Conservation (phyloP, 2,888 invertebrate genomes). For the Sericinus montela region DNA sequence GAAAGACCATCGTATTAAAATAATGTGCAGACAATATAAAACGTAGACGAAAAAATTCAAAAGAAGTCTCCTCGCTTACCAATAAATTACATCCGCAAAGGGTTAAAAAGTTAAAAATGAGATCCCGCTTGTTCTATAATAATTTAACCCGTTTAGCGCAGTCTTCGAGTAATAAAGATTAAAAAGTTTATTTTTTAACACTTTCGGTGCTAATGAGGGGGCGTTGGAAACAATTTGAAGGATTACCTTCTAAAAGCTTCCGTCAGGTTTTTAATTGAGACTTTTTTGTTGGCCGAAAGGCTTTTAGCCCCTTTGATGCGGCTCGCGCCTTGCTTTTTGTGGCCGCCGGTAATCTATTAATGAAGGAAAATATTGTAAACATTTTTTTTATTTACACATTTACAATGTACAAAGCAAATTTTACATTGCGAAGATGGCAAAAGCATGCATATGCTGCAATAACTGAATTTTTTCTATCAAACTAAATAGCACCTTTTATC, state of each 20-base stretch:
- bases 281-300: constrained; percentile 74
- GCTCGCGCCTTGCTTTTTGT: constrained; percentile 58
- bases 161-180: constrained; percentile 77
- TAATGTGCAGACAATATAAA: constrained; percentile 50
- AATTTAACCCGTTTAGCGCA: constrained; percentile 77
- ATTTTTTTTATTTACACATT: constrained; percentile 9
- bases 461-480: too few relatives aligned
- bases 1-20: constrained; percentile 57
- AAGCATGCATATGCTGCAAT: too few relatives aligned
- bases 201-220: constrained; percentile 79
- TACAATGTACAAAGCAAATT: constrained; percentile 1
- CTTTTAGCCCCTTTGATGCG: constrained; percentile 73
- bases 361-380: constrained; percentile 58
- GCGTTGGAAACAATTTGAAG: constrained; percentile 79
- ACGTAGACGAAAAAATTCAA: constrained; percentile 59
- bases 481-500: too few relatives aligned
- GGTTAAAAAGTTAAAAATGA: constrained; percentile 64
- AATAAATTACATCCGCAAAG: constrained; percentile 65
- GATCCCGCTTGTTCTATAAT: constrained; percentile 69
- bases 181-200: constrained; percentile 80
- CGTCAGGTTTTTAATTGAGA: constrained; percentile 79
- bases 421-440: too few relatives aligned
- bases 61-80: constrained; percentile 54
- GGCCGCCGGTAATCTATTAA: constrained; percentile 70
- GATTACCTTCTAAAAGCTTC: constrained; percentile 80